Evolutionary conservation across 2,888 invertebrate genomes (phyloP).

Genomic region (Corythucha ciliata): DNA sequence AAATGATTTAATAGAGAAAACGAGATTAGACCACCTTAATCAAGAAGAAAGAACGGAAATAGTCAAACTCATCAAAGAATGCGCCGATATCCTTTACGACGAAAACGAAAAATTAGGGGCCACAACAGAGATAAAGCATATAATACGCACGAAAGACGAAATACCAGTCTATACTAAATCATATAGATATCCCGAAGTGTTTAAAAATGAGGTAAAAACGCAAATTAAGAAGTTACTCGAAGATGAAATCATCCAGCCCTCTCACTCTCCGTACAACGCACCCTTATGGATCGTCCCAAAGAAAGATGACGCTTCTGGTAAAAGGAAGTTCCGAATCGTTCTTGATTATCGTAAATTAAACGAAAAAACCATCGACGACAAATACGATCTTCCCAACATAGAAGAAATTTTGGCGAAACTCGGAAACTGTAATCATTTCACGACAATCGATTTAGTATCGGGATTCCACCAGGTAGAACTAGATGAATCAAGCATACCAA

Average conservation of each 20-base stretch:
- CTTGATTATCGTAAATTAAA: slow-evolving; percentile 19
- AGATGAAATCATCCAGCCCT: slow-evolving; percentile 35
- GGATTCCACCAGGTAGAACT: slow-evolving; percentile 24
- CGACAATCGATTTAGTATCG: slow-evolving; percentile 12
- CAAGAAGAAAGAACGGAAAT: slow-evolving; percentile 35
- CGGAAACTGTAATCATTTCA: slow-evolving; percentile 11
- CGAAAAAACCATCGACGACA: slow-evolving; percentile 18
- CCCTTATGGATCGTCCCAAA: slow-evolving; percentile 22
- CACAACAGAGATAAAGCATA: slow-evolving; percentile 38
- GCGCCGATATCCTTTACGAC: slow-evolving; percentile 38
- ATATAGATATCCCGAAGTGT: slow-evolving; percentile 39
- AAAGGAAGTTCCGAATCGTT: slow-evolving; percentile 16
- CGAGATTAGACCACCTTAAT: slow-evolving; percentile 32
- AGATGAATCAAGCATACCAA: slow-evolving; percentile 1
- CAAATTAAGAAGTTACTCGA: slow-evolving; percentile 38
- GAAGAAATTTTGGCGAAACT: slow-evolving; percentile 19
- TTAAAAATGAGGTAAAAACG: slow-evolving; percentile 38
- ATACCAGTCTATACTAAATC: slow-evolving; percentile 38
- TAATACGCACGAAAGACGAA: slow-evolving; percentile 36
- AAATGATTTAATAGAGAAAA: no score
- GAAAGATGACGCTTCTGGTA: slow-evolving; percentile 18
- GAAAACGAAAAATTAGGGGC: slow-evolving; percentile 37
- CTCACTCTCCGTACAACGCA: slow-evolving; percentile 6
- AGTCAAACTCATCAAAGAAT: slow-evolving; percentile 33
- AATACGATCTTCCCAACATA: slow-evolving; percentile 20